Percentiles rank a stretch among this genome's conserved stretches.
phyloP scores from a whole-genome alignment of 2,113 vertebrate genomes.

The Hypanus sabinus region DNA sequence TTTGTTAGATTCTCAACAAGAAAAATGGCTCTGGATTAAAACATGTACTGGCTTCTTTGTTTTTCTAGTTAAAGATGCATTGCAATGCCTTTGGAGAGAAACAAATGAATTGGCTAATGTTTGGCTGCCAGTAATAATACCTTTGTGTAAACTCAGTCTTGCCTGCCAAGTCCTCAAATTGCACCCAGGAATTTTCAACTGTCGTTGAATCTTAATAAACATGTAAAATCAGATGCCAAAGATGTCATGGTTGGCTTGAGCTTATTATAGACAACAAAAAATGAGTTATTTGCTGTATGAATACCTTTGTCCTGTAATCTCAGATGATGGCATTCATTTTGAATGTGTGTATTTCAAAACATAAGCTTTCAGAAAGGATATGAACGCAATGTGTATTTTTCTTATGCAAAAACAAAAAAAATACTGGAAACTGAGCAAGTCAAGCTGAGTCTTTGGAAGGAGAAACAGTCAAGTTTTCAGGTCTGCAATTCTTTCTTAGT shows the following conservation, averaged over 20 bases:
- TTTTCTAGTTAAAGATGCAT: background rate
- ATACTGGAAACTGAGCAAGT: too few relatives aligned
- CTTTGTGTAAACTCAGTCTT: background rate
- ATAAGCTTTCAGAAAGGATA: background rate
- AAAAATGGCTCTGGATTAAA: background rate
- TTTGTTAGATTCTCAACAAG: background rate
- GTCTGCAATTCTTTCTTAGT: too few relatives aligned
- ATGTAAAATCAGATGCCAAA: background rate
- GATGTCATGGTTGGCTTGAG: slow-evolving; percentile 5
- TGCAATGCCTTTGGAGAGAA: background rate
- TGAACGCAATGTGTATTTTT: too few relatives aligned
- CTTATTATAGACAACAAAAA: background rate
- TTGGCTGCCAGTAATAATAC: slow-evolving; percentile 10
- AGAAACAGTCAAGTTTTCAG: too few relatives aligned
- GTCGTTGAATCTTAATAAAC: slow-evolving; percentile 7
- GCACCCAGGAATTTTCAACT: background rate
- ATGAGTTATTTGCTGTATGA: background rate
- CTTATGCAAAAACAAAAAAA: too few relatives aligned
- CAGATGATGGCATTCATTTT: background rate
- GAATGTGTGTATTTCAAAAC: background rate
- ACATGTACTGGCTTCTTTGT: background rate
- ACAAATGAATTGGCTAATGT: slow-evolving; percentile 2
- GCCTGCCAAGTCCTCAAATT: background rate
- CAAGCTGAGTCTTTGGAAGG: too few relatives aligned
- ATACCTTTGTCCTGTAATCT: background rate